Conservation (phyloP, 2,113 vertebrate genomes). For the Rhea americana region DNA sequence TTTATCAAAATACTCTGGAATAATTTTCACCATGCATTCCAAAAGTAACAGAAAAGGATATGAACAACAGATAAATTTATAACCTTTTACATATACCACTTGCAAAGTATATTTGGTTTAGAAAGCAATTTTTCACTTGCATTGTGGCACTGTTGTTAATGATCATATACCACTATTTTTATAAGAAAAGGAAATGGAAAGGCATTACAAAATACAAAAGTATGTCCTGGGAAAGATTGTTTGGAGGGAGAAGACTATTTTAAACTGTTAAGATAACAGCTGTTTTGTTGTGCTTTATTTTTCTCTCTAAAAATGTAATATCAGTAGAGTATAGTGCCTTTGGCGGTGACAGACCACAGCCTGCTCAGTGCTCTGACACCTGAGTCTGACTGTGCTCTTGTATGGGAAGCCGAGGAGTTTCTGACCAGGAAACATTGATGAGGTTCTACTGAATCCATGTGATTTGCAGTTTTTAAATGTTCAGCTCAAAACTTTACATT, state of each 20-base stretch:
- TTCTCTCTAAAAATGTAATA: not conserved
- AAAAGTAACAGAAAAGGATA: not conserved
- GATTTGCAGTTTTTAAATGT: not conserved
- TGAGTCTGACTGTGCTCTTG: fast-evolving
- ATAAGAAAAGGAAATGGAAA: not conserved
- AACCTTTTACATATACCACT: fast-evolving
- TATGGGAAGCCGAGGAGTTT: not conserved
- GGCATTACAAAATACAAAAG: not conserved
- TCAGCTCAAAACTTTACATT: not conserved
- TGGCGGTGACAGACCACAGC: not conserved
- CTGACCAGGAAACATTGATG: not conserved
- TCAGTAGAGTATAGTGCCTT: not conserved
- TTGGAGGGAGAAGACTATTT: not conserved
- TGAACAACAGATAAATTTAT: not conserved
- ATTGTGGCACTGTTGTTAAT: not conserved
- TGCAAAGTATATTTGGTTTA: not conserved
- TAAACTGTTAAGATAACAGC: not conserved
- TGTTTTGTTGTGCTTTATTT: not conserved
- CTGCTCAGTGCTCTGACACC: not conserved
- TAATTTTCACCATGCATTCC: fast-evolving
- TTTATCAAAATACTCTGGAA: fast-evolving
- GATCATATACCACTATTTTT: not conserved
- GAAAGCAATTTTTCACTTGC: not conserved
- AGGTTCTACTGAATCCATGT: fast-evolving
- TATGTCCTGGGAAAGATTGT: not conserved